Evolutionary conservation across 2,113 vertebrate species (phyloP).

Genomic region (Crotalus viridis): DNA sequence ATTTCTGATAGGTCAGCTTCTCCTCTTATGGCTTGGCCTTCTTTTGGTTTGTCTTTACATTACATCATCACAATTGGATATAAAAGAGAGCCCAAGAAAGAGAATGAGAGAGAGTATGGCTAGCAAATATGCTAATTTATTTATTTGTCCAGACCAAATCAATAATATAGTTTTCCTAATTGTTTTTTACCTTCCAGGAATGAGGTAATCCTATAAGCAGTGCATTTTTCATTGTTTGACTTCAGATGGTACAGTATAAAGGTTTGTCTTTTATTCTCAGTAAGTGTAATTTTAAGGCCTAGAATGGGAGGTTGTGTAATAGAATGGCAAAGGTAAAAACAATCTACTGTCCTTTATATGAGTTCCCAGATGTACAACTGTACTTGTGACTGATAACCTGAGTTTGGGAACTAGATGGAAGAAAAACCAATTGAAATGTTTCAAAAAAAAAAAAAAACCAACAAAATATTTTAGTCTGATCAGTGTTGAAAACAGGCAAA

Average conservation of each 20-base stretch:
- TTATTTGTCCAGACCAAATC: constrained; percentile 1
- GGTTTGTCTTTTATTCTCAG: not conserved
- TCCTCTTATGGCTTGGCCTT: not conserved
- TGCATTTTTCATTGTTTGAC: constrained; percentile 9
- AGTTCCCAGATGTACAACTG: not conserved
- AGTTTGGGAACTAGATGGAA: not conserved
- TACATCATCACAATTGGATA: not conserved
- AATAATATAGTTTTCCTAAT: not conserved
- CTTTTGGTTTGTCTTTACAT: not conserved
- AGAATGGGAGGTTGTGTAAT: not conserved
- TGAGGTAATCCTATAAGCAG: not conserved
- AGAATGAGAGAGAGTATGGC: not conserved
- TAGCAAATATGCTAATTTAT: not conserved
- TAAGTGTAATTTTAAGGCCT: not conserved
- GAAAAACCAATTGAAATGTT: not conserved
- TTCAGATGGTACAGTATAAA: constrained; percentile 12
- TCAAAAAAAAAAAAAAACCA: not conserved
- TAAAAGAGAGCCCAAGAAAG: not conserved
- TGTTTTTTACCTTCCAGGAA: not conserved
- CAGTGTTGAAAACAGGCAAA: not conserved
- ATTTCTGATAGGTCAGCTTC: not conserved
- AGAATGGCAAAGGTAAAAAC: not conserved
- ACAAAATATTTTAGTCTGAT: not conserved
- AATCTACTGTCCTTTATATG: not conserved
- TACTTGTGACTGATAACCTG: not conserved